phyloP scores from a whole-genome alignment of 1,140 invertebrate species.

The Ptiloglossa arizonensis region DNA sequence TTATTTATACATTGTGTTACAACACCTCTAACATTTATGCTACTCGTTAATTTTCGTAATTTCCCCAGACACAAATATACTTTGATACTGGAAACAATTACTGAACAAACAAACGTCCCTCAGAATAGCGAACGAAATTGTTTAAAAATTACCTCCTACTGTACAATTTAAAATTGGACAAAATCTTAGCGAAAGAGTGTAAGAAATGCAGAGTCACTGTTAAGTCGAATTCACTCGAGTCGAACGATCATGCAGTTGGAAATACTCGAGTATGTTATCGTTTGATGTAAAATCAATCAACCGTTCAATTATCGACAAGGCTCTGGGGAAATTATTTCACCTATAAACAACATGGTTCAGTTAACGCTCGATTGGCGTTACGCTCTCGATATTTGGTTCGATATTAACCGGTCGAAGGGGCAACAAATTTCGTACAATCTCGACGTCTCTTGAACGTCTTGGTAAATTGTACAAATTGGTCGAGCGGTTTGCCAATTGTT shows the following conservation, averaged over 20 bases:
- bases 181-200: too few species aligned
- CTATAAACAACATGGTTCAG: neutral
- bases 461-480: constrained; percentile 6
- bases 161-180: too few species aligned
- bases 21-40: constrained; percentile 46
- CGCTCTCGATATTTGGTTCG: neutral
- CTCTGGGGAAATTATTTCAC: neutral
- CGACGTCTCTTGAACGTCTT: constrained; percentile 5
- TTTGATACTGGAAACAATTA: neutral
- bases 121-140: too few species aligned
- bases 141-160: too few species aligned
- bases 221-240: too few species aligned
- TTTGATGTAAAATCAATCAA: too few species aligned
- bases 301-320: neutral
- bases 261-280: too few species aligned
- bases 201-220: too few species aligned
- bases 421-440: neutral
- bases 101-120: neutral
- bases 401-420: neutral
- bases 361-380: neutral
- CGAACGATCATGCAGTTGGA: too few species aligned
- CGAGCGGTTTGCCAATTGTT: constrained; percentile 5
- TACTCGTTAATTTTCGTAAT: neutral
- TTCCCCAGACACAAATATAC: constrained; percentile 11
- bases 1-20: constrained; percentile 44